Conservation (phyloP, 2,888 invertebrate species). For the Liopterus haemorrhoidalis region DNA sequence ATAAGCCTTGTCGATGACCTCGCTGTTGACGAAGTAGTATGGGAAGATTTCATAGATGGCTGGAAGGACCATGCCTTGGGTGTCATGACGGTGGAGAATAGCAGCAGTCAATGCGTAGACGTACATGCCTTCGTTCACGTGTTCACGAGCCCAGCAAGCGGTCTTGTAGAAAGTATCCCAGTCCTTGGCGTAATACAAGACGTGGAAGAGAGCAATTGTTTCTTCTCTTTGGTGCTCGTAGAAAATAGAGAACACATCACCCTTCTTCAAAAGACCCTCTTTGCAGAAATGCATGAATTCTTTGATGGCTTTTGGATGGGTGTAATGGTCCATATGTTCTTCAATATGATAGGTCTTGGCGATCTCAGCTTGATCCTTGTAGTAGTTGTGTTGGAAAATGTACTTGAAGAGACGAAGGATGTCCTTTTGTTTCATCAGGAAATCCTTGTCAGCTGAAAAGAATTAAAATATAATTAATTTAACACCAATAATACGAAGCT, state of each 20-base stretch:
- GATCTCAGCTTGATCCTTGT: conserved; percentile 51
- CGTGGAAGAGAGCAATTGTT: conserved; percentile 57
- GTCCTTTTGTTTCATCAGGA: conserved; percentile 42
- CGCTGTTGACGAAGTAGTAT: conserved; percentile 62
- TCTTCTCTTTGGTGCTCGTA: conserved; percentile 58
- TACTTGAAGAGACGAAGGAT: conserved; percentile 55
- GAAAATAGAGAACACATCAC: conserved; percentile 58
- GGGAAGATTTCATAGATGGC: conserved; percentile 69
- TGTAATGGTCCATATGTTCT: conserved; percentile 54
- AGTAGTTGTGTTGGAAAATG: conserved; percentile 57
- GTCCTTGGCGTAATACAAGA: conserved; percentile 64
- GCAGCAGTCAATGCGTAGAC: conserved; percentile 59
- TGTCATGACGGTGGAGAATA: conserved; percentile 58
- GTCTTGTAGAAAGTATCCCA: conserved; percentile 64
- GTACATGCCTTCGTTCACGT: conserved; percentile 65
- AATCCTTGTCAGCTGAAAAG: conserved; percentile 28
- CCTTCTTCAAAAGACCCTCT: conserved; percentile 53
- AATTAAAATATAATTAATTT: conserved; percentile 1
- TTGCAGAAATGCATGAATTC: conserved; percentile 52
- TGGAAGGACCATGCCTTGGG: conserved; percentile 59
- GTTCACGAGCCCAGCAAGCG: conserved; percentile 61
- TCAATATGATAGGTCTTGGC: conserved; percentile 55
- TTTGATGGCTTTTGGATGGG: conserved; percentile 42
- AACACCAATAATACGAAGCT: no score
- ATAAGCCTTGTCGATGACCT: conserved; percentile 61